Evolutionary conservation across 2,888 invertebrate species (phyloP).

Genomic region (Polyommatus icarus): DNA sequence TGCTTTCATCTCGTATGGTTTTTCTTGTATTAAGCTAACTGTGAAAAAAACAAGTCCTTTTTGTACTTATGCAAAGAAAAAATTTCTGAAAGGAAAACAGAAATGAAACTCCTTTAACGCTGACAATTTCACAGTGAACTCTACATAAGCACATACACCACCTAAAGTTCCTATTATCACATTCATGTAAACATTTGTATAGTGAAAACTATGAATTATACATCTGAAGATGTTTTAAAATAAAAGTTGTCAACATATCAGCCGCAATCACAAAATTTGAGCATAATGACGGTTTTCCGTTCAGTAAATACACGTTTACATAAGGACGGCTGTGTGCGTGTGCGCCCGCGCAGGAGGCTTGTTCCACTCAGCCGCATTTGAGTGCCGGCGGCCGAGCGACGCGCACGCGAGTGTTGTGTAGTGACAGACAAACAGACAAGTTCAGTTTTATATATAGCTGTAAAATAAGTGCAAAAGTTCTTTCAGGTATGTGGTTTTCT

Average conservation of each 20-base stretch:
- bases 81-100: too few relatives aligned
- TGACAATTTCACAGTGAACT: too few relatives aligned
- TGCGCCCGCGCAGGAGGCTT: slow-evolving; percentile 62
- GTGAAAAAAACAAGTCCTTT: too few relatives aligned
- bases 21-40: too few relatives aligned
- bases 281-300: slow-evolving; percentile 67
- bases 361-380: slow-evolving; percentile 80
- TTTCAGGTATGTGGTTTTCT: not conserved
- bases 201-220: not conserved
- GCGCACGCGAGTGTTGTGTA: slow-evolving; percentile 54
- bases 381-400: slow-evolving; percentile 52
- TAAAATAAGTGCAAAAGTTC: slow-evolving; percentile 8
- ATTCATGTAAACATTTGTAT: too few relatives aligned
- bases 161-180: too few relatives aligned
- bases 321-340: not conserved
- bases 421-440: slow-evolving; percentile 41
- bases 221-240: not conserved
- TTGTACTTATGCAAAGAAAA: too few relatives aligned
- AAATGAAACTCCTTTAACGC: too few relatives aligned
- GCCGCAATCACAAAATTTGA: slow-evolving; percentile 52
- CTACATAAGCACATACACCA: too few relatives aligned
- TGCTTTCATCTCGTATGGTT: too few relatives aligned
- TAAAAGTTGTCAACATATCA: slow-evolving; percentile 42
- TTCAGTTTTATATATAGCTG: not conserved
- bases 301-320: slow-evolving; percentile 58